These are phyloP conservation scores for Drosophila kuntzei DNA, from an alignment of 2,888 invertebrate species.

Conservation along the genomic window DNA sequence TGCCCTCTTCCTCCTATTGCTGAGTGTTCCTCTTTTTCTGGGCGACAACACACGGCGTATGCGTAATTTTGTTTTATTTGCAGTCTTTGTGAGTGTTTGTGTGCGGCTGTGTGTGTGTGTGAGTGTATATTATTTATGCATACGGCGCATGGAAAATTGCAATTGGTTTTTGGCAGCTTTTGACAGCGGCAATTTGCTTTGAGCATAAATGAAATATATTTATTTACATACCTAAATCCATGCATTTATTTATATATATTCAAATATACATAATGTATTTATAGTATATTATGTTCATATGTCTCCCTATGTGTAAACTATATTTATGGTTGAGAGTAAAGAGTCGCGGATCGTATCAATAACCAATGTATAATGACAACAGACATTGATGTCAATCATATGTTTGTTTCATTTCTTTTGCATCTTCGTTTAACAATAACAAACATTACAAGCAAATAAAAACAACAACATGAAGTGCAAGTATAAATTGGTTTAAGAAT, in stretches of 20 bases:
- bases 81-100: conserved; percentile 28
- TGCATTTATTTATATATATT: conserved; percentile 6
- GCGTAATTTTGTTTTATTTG: conserved; percentile 78
- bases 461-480: no score
- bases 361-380: conserved; percentile 54
- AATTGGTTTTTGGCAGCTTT: conserved; percentile 75
- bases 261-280: conserved; percentile 7
- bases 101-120: conserved; percentile 29
- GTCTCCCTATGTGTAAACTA: conserved; percentile 11
- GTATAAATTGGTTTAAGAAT: no score
- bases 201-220: conserved; percentile 65
- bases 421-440: conserved; percentile 1
- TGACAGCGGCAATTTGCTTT: conserved; percentile 67
- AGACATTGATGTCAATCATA: conserved; percentile 51
- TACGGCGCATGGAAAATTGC: conserved; percentile 76
- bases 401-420: conserved; percentile 19
- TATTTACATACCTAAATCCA: conserved; percentile 30
- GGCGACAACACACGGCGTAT: conserved; percentile 67
- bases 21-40: conserved; percentile 23
- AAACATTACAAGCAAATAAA: no score
- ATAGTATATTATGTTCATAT: conserved; percentile 11
- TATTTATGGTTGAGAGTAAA: conserved; percentile 24
- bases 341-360: conserved; percentile 24
- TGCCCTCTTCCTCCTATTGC: not conserved
- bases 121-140: conserved; percentile 75